Conservation (phyloP, 1,140 invertebrate genomes). For the Maconellicoccus hirsutus region DNA sequence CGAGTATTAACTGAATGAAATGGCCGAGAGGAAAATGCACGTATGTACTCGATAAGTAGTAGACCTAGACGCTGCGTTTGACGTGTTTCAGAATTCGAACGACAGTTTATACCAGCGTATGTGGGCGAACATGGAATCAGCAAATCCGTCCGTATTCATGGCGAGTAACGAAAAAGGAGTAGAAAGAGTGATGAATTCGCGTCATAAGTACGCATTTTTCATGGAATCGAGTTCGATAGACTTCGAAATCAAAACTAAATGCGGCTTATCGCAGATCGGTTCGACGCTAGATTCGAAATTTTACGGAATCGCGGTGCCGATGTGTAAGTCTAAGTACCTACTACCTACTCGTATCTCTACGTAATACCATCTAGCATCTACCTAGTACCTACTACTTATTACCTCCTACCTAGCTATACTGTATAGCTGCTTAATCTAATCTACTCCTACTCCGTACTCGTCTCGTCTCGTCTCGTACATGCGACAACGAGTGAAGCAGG, state of each 20-base stretch:
- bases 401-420: too few relatives aligned
- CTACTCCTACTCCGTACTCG: too few relatives aligned
- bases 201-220: slow-evolving; percentile 66
- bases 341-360: neutral
- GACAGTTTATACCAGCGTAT: slow-evolving; percentile 61
- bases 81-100: slow-evolving; percentile 46
- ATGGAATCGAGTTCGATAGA: slow-evolving; percentile 80
- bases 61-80: too few relatives aligned
- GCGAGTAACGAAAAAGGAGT: slow-evolving; percentile 70
- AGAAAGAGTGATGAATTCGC: slow-evolving; percentile 49
- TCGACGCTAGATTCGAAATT: slow-evolving; percentile 64
- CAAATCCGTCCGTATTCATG: slow-evolving; percentile 65
- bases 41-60: neutral
- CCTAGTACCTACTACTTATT: too few relatives aligned
- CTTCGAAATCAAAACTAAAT: slow-evolving; percentile 61
- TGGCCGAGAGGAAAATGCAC: neutral
- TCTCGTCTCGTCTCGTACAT: too few relatives aligned
- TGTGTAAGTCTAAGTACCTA: slow-evolving; percentile 42
- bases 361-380: too few relatives aligned
- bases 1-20: too few relatives aligned
- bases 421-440: too few relatives aligned
- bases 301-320: slow-evolving; percentile 65
- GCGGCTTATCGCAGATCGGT: slow-evolving; percentile 67
- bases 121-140: slow-evolving; percentile 67
- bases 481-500: too few relatives aligned